Conservation (phyloP, 2,888 invertebrate species). For the Macrosoma leucophasiata region DNA sequence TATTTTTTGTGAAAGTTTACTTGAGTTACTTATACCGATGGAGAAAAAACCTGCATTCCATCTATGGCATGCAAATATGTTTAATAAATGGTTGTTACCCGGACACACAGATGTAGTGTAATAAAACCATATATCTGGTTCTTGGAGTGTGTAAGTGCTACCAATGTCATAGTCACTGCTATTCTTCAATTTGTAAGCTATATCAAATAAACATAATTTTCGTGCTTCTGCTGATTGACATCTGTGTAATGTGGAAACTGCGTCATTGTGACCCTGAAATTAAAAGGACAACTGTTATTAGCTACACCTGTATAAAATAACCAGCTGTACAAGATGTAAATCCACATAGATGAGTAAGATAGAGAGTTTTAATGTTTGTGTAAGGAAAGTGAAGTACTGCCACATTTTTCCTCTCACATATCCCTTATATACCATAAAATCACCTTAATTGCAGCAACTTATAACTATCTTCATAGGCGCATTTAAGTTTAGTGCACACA, state of each 20-base stretch:
- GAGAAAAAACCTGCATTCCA: constrained; percentile 38
- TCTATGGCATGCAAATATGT: constrained; percentile 51
- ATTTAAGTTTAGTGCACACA: too few relatives aligned
- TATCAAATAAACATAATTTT: constrained; percentile 43
- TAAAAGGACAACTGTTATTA: too few relatives aligned
- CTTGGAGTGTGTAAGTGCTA: constrained; percentile 41
- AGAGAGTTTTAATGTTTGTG: too few relatives aligned
- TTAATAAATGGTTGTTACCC: constrained; percentile 43
- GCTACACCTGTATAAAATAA: too few relatives aligned
- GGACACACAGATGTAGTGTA: constrained; percentile 42
- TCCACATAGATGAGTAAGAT: too few relatives aligned
- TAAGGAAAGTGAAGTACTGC: too few relatives aligned
- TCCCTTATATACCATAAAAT: too few relatives aligned
- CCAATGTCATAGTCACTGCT: constrained; percentile 49
- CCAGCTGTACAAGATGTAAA: too few relatives aligned
- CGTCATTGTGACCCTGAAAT: constrained; percentile 34
- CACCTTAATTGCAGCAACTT: too few relatives aligned
- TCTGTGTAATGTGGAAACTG: constrained; percentile 37
- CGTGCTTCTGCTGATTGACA: constrained; percentile 41
- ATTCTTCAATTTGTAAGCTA: constrained; percentile 34
- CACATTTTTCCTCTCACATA: too few relatives aligned
- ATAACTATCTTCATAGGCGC: too few relatives aligned
- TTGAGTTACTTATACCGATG: constrained; percentile 39
- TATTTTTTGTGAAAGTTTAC: constrained; percentile 25
- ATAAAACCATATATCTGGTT: constrained; percentile 57